Conservation (phyloP, 2,888 invertebrate genomes). For the Mythimna lalbum region DNA sequence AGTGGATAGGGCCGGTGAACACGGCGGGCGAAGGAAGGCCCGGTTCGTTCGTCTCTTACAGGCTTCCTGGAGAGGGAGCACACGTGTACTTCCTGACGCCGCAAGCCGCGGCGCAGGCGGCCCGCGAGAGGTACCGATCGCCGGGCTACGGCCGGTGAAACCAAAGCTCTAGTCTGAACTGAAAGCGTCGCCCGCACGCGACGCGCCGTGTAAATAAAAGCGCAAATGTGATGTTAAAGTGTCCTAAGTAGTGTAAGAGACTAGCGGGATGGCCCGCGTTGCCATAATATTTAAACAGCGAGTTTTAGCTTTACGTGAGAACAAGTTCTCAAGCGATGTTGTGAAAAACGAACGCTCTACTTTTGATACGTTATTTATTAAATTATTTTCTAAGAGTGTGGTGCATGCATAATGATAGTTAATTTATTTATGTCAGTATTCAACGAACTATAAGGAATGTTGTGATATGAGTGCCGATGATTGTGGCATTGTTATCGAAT, state of each 20-base stretch:
- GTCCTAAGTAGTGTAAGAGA: constrained; percentile 90
- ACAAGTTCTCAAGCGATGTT: constrained; percentile 73
- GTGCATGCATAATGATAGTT: constrained; percentile 86
- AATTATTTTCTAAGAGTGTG: constrained; percentile 87
- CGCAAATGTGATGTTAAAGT: constrained; percentile 90
- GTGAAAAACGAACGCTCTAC: constrained; percentile 79
- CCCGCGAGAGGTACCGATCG: constrained; percentile 81
- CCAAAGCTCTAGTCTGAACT: constrained; percentile 89
- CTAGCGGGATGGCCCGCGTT: constrained; percentile 85
- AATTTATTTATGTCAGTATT: constrained; percentile 90
- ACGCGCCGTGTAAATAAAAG: constrained; percentile 88
- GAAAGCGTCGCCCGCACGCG: constrained; percentile 75
- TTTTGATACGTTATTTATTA: constrained; percentile 86
- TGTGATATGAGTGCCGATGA: constrained; percentile 81
- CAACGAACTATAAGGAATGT: constrained; percentile 80
- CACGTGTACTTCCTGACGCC: constrained; percentile 95
- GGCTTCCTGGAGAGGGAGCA: constrained; percentile 94
- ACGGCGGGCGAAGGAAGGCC: constrained; percentile 84
- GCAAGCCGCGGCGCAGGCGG: constrained; percentile 86
- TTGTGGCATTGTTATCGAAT: constrained; percentile 76
- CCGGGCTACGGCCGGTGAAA: constrained; percentile 88
- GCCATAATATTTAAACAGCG: constrained; percentile 88
- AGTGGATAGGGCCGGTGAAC: constrained; percentile 90
- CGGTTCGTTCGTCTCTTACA: constrained; percentile 93
- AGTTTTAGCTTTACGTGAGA: constrained; percentile 62